These are phyloP conservation scores for Lophius piscatorius DNA, from an alignment of 2,113 vertebrate genomes.

Conservation along the genomic window DNA sequence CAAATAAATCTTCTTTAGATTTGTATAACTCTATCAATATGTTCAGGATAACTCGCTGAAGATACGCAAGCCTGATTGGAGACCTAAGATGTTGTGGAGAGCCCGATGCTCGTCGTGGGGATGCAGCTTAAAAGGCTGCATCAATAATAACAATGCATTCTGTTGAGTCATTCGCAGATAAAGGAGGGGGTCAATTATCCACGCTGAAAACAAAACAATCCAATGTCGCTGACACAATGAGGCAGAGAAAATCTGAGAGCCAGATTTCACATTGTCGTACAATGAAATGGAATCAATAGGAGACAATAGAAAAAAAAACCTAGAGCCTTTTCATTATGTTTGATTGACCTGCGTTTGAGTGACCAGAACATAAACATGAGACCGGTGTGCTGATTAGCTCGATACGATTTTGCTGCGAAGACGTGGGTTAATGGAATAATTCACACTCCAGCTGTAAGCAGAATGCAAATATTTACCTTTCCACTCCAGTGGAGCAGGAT, in stretches of 20 bases:
- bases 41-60: constrained; percentile 2
- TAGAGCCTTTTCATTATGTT: constrained; percentile 42
- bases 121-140: not conserved
- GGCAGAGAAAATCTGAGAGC: constrained; percentile 27
- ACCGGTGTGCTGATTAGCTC: no score
- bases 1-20: constrained; percentile 10
- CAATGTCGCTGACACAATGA: constrained; percentile 7
- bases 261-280: constrained; percentile 32
- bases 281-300: constrained; percentile 48
- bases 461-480: constrained; percentile 79
- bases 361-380: no score
- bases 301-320: constrained; percentile 19
- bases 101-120: constrained; percentile 17
- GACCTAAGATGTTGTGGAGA: not conserved
- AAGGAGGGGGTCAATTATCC: constrained; percentile 47
- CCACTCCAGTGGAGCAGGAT: constrained; percentile 65
- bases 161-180: constrained; percentile 3
- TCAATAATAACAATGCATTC: constrained; percentile 42
- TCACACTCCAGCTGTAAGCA: constrained; percentile 43
- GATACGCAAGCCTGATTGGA: constrained; percentile 12
- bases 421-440: constrained; percentile 72
- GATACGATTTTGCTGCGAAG: constrained; percentile 46
- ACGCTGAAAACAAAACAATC: constrained; percentile 40
- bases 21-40: constrained; percentile 2
- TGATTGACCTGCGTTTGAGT: constrained; percentile 34